Conservation (phyloP, 2,797 vertebrate species). For the Octomys mimax region DNA sequence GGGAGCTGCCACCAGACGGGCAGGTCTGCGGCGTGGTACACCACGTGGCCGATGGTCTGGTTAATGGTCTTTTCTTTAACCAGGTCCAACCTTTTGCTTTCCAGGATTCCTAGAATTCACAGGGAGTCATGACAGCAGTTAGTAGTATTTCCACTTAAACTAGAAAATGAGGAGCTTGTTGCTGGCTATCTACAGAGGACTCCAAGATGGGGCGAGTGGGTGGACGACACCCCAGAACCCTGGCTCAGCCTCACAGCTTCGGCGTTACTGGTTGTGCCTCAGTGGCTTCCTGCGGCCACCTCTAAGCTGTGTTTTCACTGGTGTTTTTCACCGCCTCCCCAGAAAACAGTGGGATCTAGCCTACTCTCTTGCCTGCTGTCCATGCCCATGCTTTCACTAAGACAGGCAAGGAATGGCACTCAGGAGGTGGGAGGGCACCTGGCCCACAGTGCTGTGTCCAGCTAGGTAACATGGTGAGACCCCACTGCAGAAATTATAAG, state of each 20-base stretch:
- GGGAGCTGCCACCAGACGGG: constrained; percentile 99
- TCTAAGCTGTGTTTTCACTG: neutral
- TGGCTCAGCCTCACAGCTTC: too few relatives aligned
- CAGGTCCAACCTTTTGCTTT: constrained; percentile 95
- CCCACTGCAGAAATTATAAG: neutral
- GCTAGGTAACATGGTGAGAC: neutral
- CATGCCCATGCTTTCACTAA: neutral
- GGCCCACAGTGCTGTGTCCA: neutral
- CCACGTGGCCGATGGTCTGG: constrained; percentile 94
- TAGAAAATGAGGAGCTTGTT: neutral
- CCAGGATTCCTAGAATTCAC: constrained; percentile 93
- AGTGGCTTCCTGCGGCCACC: neutral
- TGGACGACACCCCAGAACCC: too few relatives aligned
- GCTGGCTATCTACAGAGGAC: accelerated
- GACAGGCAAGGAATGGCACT: neutral
- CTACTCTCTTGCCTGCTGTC: neutral
- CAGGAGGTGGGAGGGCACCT: neutral
- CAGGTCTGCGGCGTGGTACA: constrained; percentile 95
- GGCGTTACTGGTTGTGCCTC: accelerated
- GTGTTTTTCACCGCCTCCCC: accelerated
- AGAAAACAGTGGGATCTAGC: accelerated
- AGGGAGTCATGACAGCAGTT: neutral
- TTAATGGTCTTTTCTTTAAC: constrained; percentile 92
- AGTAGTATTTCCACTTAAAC: neutral
- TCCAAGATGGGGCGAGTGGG: too few relatives aligned